Evolutionary conservation across 2,888 invertebrate species (phyloP).

Genomic region (Heteromurus nitidus): DNA sequence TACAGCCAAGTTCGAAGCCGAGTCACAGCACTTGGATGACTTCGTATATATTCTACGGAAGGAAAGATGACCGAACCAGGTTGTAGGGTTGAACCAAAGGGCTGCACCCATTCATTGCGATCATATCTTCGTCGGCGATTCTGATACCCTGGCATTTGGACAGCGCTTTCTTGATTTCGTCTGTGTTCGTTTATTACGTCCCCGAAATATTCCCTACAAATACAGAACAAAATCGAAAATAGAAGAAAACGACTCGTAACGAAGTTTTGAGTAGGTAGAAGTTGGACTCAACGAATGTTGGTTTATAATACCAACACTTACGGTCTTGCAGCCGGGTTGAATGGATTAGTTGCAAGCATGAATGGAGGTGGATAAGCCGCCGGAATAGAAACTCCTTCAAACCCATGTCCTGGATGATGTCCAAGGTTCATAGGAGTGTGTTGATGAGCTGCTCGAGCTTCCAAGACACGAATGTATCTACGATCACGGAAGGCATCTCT

Average conservation of each 20-base stretch:
- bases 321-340: slow-evolving; percentile 49
- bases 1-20: slow-evolving; percentile 92
- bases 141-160: slow-evolving; percentile 67
- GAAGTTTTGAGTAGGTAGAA: no score
- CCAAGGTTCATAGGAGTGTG: slow-evolving; percentile 28
- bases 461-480: slow-evolving; percentile 48
- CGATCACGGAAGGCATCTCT: slow-evolving; percentile 34
- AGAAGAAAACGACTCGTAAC: no score
- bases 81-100: slow-evolving; percentile 66
- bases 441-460: slow-evolving; percentile 22
- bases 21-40: slow-evolving; percentile 85
- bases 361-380: slow-evolving; percentile 14
- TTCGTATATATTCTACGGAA: slow-evolving; percentile 69
- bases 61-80: slow-evolving; percentile 66
- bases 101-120: slow-evolving; percentile 69
- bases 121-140: slow-evolving; percentile 71
- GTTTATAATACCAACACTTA: slow-evolving; percentile 36
- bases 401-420: slow-evolving; percentile 8
- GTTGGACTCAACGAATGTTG: no score
- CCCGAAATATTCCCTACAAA: slow-evolving; percentile 67
- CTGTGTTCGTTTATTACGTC: slow-evolving; percentile 41
- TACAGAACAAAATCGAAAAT: not conserved
- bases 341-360: slow-evolving; percentile 30
- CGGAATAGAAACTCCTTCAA: slow-evolving; percentile 35
- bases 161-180: slow-evolving; percentile 22